phyloP scores from a whole-genome alignment of 2,888 invertebrate genomes.

The Lydus trimaculatus region DNA sequence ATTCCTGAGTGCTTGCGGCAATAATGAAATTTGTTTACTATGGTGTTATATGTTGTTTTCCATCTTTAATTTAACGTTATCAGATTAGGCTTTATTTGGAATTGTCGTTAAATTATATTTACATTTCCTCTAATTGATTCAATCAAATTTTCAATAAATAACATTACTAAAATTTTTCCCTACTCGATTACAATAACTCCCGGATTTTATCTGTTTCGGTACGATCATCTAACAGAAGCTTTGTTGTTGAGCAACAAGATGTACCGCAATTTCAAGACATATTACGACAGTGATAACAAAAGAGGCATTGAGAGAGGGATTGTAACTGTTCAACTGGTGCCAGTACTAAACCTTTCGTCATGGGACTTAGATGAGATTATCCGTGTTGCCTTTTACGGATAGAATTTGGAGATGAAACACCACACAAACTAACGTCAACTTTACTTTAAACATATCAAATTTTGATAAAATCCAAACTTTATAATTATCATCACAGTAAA shows the following conservation, averaged over 20 bases:
- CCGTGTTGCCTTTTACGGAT: slow-evolving; percentile 10
- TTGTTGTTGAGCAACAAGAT: slow-evolving; percentile 37
- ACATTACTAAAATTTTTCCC: too few species aligned
- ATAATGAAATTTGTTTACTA: slow-evolving; percentile 29
- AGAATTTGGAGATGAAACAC: neutral
- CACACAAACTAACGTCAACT: neutral
- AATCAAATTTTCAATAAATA: too few species aligned
- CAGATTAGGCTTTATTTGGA: slow-evolving; percentile 11
- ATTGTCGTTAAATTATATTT: too few species aligned
- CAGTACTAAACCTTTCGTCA: slow-evolving; percentile 35
- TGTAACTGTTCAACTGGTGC: slow-evolving; percentile 35
- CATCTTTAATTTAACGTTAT: slow-evolving; percentile 15
- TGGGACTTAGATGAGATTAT: slow-evolving; percentile 34
- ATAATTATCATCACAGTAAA: neutral
- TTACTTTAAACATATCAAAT: neutral
- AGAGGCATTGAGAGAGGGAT: slow-evolving; percentile 31
- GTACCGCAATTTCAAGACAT: slow-evolving; percentile 40
- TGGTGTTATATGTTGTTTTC: slow-evolving; percentile 17
- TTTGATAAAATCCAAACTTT: neutral
- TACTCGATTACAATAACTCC: neutral
- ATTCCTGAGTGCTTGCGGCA: slow-evolving; percentile 21
- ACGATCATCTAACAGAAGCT: slow-evolving; percentile 27
- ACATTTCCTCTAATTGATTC: neutral
- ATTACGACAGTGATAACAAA: slow-evolving; percentile 41
- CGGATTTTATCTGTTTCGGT: neutral